Conservation (phyloP, 2,797 vertebrate genomes). For the Epinephelus malabaricus region DNA sequence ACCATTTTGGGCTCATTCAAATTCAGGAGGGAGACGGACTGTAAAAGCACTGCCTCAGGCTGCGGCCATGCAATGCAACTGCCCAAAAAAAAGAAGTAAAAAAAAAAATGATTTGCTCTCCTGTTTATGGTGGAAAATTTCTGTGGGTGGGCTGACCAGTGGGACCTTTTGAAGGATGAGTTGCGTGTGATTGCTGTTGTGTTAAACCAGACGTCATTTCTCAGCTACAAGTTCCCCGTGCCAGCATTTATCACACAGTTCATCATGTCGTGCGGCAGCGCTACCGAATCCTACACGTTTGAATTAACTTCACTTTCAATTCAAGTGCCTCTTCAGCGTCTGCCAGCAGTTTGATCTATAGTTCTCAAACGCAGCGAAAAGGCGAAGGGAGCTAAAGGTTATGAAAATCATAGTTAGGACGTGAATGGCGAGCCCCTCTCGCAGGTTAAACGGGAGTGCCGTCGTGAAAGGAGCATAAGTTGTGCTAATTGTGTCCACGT, state of each 20-base stretch:
- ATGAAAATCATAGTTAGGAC: conserved; percentile 65
- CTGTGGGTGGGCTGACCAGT: conserved; percentile 61
- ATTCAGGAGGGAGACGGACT: conserved; percentile 70
- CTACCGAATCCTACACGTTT: conserved; percentile 39
- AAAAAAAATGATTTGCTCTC: conserved; percentile 46
- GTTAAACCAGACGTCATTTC: conserved; percentile 44
- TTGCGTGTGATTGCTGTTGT: conserved; percentile 59
- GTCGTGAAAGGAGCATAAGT: conserved; percentile 69
- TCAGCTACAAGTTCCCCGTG: conserved; percentile 16
- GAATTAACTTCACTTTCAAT: conserved; percentile 35
- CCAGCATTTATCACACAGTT: conserved; percentile 38
- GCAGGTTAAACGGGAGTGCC: conserved; percentile 74
- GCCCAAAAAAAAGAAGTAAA: conserved; percentile 13
- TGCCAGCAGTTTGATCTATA: conserved; percentile 42
- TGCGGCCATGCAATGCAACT: conserved; percentile 41
- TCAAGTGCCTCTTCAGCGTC: not conserved
- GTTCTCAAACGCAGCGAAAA: conserved; percentile 26
- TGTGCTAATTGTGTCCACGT: conserved; percentile 82
- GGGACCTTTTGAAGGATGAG: conserved; percentile 62
- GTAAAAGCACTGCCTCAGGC: conserved; percentile 66
- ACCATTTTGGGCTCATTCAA: conserved; percentile 73
- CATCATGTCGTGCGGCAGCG: conserved; percentile 32
- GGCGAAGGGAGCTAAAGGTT: conserved; percentile 69
- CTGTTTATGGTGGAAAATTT: conserved; percentile 48
- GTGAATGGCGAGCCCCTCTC: conserved; percentile 50